These are phyloP conservation scores for Nesometra sesokonis DNA, from an alignment of 35 echinoderm and acorn worm species.

Conservation along the genomic window DNA sequence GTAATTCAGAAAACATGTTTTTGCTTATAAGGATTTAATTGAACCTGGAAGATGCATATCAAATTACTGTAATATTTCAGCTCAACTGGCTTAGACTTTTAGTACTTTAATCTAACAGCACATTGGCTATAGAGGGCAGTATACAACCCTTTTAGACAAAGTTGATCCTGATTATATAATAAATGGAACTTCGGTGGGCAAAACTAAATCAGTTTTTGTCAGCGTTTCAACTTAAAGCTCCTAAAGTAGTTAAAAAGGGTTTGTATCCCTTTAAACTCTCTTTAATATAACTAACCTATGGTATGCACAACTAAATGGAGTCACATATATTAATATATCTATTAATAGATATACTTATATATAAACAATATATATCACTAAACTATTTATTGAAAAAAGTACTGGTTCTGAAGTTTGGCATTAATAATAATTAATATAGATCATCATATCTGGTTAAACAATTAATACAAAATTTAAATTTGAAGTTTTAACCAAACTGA, in stretches of 20 bases:
- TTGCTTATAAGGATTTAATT: background rate
- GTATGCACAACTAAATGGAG: too few relatives aligned
- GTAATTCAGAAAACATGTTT: background rate
- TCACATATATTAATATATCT: too few relatives aligned
- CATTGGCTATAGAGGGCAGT: background rate
- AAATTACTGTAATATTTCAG: background rate
- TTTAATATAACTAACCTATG: too few relatives aligned
- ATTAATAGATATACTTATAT: too few relatives aligned
- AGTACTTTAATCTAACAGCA: background rate
- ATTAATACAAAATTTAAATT: too few relatives aligned
- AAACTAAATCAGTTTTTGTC: background rate
- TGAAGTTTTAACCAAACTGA: too few relatives aligned
- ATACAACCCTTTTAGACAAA: background rate
- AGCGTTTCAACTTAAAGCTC: too few relatives aligned
- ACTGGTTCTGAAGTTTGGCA: background rate
- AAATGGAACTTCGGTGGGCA: background rate
- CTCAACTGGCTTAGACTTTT: background rate
- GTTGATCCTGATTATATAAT: too few relatives aligned
- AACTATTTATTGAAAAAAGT: background rate
- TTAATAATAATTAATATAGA: background rate
- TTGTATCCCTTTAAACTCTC: too few relatives aligned
- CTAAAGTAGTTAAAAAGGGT: too few relatives aligned
- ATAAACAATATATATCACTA: too few relatives aligned
- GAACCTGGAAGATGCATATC: background rate
- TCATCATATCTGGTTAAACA: too few relatives aligned